Conservation (phyloP, 2,888 invertebrate species). For the Nymphalis c-album region DNA sequence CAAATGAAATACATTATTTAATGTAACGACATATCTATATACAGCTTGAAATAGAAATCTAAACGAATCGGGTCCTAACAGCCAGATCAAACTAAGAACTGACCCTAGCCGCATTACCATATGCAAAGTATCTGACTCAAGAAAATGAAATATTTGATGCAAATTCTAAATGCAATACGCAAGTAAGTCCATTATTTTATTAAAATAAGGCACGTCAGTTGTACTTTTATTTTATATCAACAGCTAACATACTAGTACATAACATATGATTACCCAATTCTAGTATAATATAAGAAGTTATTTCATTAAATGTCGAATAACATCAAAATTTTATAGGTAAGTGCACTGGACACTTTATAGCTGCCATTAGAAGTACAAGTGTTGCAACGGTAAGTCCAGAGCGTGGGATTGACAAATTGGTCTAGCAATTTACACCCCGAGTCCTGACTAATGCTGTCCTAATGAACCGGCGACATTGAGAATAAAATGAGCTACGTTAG, state of each 20-base stretch:
- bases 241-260: neutral
- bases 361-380: slow-evolving; percentile 31
- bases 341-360: slow-evolving; percentile 12
- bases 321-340: slow-evolving; percentile 10
- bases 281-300: neutral
- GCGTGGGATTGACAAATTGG: slow-evolving; percentile 70
- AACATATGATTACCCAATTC: neutral
- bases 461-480: slow-evolving; percentile 68
- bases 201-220: slow-evolving; percentile 1
- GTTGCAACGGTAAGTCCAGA: slow-evolving; percentile 38
- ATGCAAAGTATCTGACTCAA: slow-evolving; percentile 29
- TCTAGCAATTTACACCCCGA: slow-evolving; percentile 61
- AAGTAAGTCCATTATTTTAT: slow-evolving; percentile 13
- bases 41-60: slow-evolving; percentile 9
- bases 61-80: slow-evolving; percentile 29
- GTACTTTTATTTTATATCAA: neutral
- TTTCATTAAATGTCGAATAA: neutral
- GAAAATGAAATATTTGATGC: slow-evolving; percentile 30
- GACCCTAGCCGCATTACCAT: slow-evolving; percentile 31
- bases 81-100: slow-evolving; percentile 29
- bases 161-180: slow-evolving; percentile 24
- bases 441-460: slow-evolving; percentile 67
- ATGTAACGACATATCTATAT: slow-evolving; percentile 13
- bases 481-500: slow-evolving; percentile 25
- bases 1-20: slow-evolving; percentile 21